Conservation (phyloP, 2,797 vertebrate species). For the Amblyraja radiata region DNA sequence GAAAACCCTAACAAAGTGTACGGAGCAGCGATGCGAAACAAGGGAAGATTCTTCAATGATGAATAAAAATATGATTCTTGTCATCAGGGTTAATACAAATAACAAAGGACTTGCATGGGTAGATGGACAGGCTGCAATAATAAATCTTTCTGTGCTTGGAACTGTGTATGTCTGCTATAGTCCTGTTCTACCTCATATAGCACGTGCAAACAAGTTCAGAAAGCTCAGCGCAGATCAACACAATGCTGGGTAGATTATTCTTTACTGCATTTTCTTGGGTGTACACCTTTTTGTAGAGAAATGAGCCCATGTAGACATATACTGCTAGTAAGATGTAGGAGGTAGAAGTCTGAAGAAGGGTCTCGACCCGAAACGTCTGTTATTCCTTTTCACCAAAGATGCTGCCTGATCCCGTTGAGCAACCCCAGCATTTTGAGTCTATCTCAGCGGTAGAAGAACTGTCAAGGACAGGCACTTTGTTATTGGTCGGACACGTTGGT, state of each 20-base stretch:
- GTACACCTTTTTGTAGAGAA: background rate
- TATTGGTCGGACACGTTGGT: background rate
- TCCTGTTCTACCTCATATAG: background rate
- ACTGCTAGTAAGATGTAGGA: background rate
- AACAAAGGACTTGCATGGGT: background rate
- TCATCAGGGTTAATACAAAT: background rate
- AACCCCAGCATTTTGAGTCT: too few species aligned
- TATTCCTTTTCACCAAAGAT: too few species aligned
- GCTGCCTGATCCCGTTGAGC: too few species aligned
- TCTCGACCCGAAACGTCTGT: too few species aligned
- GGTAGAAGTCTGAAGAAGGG: background rate
- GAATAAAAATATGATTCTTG: background rate
- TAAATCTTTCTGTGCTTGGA: background rate
- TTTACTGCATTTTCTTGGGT: background rate
- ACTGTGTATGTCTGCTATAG: background rate
- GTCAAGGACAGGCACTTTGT: background rate
- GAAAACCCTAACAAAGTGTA: background rate
- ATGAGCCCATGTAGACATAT: background rate
- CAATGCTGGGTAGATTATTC: background rate
- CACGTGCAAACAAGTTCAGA: background rate
- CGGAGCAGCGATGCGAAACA: background rate
- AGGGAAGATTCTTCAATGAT: background rate
- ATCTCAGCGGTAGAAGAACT: background rate
- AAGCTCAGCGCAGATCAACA: background rate
- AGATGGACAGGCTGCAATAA: background rate